A percentile compares a stretch with the other conserved stretches of the same genome.
These are phyloP conservation scores for Cataglyphis albicans DNA, from an alignment of 2,888 invertebrate genomes.

Conservation along the genomic window DNA sequence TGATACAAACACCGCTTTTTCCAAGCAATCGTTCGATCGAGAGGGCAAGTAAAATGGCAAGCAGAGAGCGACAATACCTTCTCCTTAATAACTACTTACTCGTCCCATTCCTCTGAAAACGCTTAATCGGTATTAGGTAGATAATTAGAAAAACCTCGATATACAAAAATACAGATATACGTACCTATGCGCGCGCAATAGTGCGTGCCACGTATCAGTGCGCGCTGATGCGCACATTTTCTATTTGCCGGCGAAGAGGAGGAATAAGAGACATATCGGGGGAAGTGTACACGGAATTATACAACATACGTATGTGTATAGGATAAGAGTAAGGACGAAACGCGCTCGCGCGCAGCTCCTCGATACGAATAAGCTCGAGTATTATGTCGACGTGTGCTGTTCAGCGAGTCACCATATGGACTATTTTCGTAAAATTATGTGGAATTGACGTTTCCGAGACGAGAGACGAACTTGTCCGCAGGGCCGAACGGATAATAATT, in stretches of 20 bases:
- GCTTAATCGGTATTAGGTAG: conserved; percentile 75
- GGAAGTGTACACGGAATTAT: conserved; percentile 46
- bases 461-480: conserved; percentile 37
- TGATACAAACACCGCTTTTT: conserved; percentile 60
- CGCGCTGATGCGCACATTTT: conserved; percentile 7
- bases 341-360: conserved; percentile 34
- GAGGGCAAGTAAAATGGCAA: conserved; percentile 81
- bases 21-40: conserved; percentile 66
- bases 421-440: conserved; percentile 33
- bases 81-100: conserved; percentile 77
- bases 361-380: conserved; percentile 70
- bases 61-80: conserved; percentile 77
- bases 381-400: conserved; percentile 54
- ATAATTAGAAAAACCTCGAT: conserved; percentile 82
- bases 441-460: conserved; percentile 48
- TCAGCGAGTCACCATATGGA: conserved; percentile 49
- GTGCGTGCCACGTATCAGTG: conserved; percentile 35
- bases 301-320: conserved; percentile 55
- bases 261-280: conserved; percentile 61
- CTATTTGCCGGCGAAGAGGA: conserved; percentile 25
- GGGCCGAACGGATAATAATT: neutral
- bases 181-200: conserved; percentile 48
- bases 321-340: conserved; percentile 71
- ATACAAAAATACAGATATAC: conserved; percentile 84
- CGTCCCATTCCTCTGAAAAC: conserved; percentile 75